Percentiles rank a stretch among this genome's conserved stretches.
Conservation (phyloP, 2,888 invertebrate genomes). For the Xestia xanthographa region DNA sequence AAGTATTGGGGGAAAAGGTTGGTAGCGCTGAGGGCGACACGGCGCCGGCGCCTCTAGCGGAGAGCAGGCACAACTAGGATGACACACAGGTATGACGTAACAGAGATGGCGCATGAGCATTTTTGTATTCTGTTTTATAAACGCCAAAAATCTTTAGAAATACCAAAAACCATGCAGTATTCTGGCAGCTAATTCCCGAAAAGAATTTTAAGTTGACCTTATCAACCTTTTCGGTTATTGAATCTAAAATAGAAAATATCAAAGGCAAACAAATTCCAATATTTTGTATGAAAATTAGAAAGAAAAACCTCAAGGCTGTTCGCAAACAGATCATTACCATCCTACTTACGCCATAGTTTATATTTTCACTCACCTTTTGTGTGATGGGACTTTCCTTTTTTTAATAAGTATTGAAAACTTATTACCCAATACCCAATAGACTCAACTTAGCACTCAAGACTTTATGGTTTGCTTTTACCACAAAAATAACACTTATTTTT, state of each 20-base stretch:
- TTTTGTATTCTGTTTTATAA: background rate
- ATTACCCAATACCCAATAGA: background rate
- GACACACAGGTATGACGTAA: background rate
- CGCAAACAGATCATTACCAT: background rate
- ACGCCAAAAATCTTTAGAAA: background rate
- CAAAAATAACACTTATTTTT: background rate
- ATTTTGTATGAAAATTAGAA: conserved; percentile 1
- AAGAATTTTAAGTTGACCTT: conserved; percentile 1
- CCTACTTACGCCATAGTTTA: conserved; percentile 9
- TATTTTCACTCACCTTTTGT: background rate
- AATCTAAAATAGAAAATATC: background rate
- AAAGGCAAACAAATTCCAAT: background rate
- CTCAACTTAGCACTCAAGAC: background rate
- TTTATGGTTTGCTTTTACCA: background rate
- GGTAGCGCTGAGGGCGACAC: conserved; percentile 1
- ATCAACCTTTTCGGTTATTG: background rate
- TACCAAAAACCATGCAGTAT: background rate
- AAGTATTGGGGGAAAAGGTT: background rate
- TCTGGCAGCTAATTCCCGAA: background rate
- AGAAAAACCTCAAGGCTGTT: background rate
- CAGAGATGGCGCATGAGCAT: background rate
- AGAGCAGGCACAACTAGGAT: conserved; percentile 16
- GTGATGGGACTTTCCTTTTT: background rate
- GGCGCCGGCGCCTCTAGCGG: conserved; percentile 18
- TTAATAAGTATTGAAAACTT: background rate